Base-by-base conservation (phyloP, 2,797 vertebrate genomes). In the Catharus ustulatus region DNA sequence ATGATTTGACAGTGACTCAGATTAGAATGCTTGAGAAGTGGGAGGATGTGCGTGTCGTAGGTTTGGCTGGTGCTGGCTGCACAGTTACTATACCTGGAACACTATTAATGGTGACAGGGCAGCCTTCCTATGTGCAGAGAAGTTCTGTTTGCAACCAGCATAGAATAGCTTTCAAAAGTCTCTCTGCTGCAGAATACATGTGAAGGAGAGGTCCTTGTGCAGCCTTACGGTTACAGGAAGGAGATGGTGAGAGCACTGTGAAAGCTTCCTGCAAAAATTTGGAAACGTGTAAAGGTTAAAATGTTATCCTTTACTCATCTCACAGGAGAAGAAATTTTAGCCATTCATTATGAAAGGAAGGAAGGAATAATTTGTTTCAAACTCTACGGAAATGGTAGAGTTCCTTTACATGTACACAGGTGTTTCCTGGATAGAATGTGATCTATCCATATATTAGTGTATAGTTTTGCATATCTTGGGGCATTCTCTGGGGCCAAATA, bases 291-390 rank as follows among this genome's bases (percentile, higher is more conserved):
- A 24, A 55, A 90, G 49, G 76, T 81, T 88, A 42, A 66, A 63
- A 52, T 69, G 69, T 66, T 68, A 66, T 6, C 73, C 36, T 75
- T 54, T 34, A 32, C 34, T 84, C 29, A 22, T 55, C 51, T 86
- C 4, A 0, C 32, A 45, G 40, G 36, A 69, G 73, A 45, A 52
- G 1, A 63, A 40, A 46, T 82, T 57, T 69, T 66, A 81, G 27
- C 26, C 32, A 17, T 75, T 93, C 0, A 1, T 29, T 46, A 16
- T 30, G 54, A 52, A 91, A 91, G 91, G 94, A 97, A 96, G 96
- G 94, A 96, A 96, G 76, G 64, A 93, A 78, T 87, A 68, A 87
- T 86, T 67, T 86, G 84, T 76, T 83, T 81, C 55, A 67, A 76
- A 84, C 23, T 29, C 30, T 19, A 32, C 0, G 82, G 90, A 96